Evolutionary conservation across 2,113 vertebrate species (phyloP).

Genomic region (Python bivittatus): DNA sequence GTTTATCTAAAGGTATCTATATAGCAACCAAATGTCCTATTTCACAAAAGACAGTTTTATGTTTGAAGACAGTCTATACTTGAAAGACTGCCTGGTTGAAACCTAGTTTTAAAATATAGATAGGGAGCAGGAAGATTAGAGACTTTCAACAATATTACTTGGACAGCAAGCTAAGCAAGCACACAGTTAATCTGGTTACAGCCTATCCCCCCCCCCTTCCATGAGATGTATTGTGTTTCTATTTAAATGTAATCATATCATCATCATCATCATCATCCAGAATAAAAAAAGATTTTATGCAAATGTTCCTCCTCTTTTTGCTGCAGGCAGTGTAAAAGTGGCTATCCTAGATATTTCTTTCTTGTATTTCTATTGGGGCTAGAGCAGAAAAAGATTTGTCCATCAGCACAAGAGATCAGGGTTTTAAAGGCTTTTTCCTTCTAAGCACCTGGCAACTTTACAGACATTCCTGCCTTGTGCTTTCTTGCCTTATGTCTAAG

Average conservation of each 20-base stretch:
- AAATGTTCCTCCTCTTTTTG: background rate
- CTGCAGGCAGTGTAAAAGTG: background rate
- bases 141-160: background rate
- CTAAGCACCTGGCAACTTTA: conserved; percentile 19
- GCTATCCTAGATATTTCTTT: background rate
- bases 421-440: conserved; percentile 32
- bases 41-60: background rate
- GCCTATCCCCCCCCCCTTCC: background rate
- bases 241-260: background rate
- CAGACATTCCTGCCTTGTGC: conserved; percentile 40
- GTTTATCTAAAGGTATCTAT: background rate
- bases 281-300: background rate
- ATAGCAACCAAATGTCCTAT: background rate
- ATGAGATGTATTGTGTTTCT: background rate
- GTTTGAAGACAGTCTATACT: background rate
- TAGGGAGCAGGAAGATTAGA: background rate
- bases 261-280: background rate
- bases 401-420: background rate
- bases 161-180: background rate
- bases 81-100: background rate
- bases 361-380: background rate
- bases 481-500: conserved; percentile 53
- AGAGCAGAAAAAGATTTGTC: background rate
- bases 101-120: background rate
- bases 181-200: background rate